Evolutionary conservation across 2,797 vertebrate species (phyloP), one percentile per base, ranked within the genome.

Genomic region (Pteronotus mesoamericanus): DNA sequence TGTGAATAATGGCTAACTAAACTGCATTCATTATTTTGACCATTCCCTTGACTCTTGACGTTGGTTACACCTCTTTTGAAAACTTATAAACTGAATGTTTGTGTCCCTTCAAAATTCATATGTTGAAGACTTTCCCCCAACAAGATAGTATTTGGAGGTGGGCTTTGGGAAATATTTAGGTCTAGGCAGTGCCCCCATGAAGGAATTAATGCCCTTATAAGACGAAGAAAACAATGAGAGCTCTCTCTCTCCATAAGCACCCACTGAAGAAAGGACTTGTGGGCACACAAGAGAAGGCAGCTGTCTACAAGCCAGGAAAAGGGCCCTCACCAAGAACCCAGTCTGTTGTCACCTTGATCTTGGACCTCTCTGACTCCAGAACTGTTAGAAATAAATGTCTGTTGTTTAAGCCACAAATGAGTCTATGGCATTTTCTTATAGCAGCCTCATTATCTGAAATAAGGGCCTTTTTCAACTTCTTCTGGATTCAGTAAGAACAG

Each of bases 1-100:
- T 78, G 39, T 96, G 32, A 90, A 69, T 92, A 90, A 72, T 79
- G 32, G 55, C 32, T 89, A 68, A 51, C 71, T 75, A 87, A 89
- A 85, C 42, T 74, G 82, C 24, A 53, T 91, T 61, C 48, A 39
- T 93, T 55, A 39, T 37, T 74, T 68, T 91, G 82, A 39, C 16
- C 21, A 48, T 91, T 91, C 48, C 24, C 22, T 74, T 89, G 68
- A 84, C 48, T 94, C 93, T 94, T 86, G 79, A 79, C 68, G 39
- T 91, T 94, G 59, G 24, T 92, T 94, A 61, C 10, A 92, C 39
- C 12, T 91, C 37, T 92, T 96, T 78, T 71, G 9, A 15, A 69
- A 55, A 18, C 12, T 69, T 91, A 57, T 39, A 48, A 3, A 72
- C 19, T 44, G 22, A 88, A 61, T 92, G 42, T 87, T 82, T n/a